Evolutionary conservation across 1,140 invertebrate genomes (phyloP).

Genomic region (Sinonovacula constricta): DNA sequence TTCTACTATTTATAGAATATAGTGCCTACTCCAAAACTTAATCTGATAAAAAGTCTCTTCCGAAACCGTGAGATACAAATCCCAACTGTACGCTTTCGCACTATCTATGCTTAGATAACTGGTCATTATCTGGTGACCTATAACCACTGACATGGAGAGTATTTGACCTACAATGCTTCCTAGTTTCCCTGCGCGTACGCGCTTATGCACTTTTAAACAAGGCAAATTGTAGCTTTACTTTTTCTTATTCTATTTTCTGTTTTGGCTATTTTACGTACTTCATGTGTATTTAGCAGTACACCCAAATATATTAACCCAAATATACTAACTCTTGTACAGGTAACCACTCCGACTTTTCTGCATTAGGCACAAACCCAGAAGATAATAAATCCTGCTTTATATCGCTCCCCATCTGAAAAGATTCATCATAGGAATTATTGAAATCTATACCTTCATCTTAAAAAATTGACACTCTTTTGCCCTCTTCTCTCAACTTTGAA

Average conservation of each 20-base stretch:
- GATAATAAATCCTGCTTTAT: not conserved
- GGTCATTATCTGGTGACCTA: slow-evolving; percentile 27
- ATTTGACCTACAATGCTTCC: slow-evolving; percentile 11
- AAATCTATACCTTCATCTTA: slow-evolving; percentile 10
- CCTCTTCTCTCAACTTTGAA: slow-evolving; percentile 19
- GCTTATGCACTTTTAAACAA: not conserved
- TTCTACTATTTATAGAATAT: too few species aligned
- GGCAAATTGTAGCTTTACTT: not conserved
- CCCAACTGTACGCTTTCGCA: slow-evolving; percentile 20
- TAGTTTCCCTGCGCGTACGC: slow-evolving; percentile 2
- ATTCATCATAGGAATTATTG: not conserved
- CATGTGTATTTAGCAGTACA: too few species aligned
- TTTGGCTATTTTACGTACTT: not conserved
- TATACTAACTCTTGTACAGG: not conserved
- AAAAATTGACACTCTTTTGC: slow-evolving; percentile 14
- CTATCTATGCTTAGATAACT: slow-evolving; percentile 22
- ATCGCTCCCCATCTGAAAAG: not conserved
- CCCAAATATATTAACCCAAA: too few species aligned
- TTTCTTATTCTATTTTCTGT: not conserved
- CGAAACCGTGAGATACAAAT: not conserved
- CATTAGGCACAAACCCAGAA: not conserved
- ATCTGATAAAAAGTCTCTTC: slow-evolving; percentile 5
- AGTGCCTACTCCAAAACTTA: slow-evolving; percentile 2
- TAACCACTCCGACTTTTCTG: not conserved
- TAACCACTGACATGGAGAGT: slow-evolving; percentile 14